phyloP scores from a whole-genome alignment of 1,140 invertebrate genomes.

The Centruroides vittatus region DNA sequence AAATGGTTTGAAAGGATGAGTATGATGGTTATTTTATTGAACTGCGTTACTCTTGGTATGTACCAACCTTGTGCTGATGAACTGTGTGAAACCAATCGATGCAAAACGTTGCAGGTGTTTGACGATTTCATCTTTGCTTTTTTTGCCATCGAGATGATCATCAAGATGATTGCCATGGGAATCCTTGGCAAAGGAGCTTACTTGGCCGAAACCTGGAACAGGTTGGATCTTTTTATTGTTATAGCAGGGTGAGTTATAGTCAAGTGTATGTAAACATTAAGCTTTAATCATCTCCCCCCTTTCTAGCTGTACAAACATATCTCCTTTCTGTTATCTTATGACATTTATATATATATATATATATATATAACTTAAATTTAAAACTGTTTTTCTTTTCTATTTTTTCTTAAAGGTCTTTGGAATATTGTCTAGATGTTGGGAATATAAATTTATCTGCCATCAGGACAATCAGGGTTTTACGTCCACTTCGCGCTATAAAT shows the following conservation, averaged over 20 bases:
- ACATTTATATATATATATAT: too few species aligned
- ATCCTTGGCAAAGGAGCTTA: conserved; percentile 87
- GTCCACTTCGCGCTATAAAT: conserved; percentile 94
- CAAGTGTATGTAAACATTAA: too few species aligned
- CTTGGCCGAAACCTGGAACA: conserved; percentile 95
- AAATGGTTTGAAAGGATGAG: conserved; percentile 99
- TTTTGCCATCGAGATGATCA: conserved; percentile 89
- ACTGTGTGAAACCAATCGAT: conserved; percentile 69
- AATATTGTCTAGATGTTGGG: conserved; percentile 89
- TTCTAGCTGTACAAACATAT: too few species aligned
- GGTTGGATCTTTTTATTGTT: conserved; percentile 97
- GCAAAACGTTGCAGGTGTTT: conserved; percentile 80
- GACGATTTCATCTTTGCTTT: conserved; percentile 98
- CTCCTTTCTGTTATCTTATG: too few species aligned
- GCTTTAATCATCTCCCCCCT: too few species aligned
- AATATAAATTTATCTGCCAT: conserved; percentile 98
- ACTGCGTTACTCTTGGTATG: conserved; percentile 98
- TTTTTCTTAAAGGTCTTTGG: conserved; percentile 63
- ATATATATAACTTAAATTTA: too few species aligned
- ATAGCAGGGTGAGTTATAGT: conserved; percentile 65
- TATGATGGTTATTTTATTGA: conserved; percentile 95
- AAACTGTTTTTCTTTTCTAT: conserved; percentile 20
- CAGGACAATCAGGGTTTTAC: conserved; percentile 87
- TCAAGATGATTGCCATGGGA: conserved; percentile 99
- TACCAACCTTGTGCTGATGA: conserved; percentile 94